Evolutionary conservation across 2,888 invertebrate genomes (phyloP).

Genomic region (Euplagia quadripunctaria): DNA sequence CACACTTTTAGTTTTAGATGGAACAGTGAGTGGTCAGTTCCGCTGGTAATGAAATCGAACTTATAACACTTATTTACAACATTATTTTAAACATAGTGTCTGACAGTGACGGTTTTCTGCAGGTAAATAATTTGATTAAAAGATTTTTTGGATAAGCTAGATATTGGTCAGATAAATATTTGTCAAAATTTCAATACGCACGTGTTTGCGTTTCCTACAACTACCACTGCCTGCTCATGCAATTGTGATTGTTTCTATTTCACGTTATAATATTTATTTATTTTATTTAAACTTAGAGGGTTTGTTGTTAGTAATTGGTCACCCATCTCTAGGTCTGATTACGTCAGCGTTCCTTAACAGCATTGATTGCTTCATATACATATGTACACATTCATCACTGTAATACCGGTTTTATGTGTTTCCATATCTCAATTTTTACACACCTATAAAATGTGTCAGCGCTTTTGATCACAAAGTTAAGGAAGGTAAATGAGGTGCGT

Average conservation of each 20-base stretch:
- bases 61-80: no score
- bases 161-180: no score
- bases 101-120: no score
- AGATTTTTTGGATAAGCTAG: no score
- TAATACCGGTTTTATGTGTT: not conserved
- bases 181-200: no score
- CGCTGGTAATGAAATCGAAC: no score
- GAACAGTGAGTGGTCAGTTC: no score
- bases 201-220: no score
- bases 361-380: not conserved
- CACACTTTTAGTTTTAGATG: no score
- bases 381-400: not conserved
- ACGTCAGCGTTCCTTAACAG: no score
- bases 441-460: constrained; percentile 7
- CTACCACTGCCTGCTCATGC: not conserved
- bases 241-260: not conserved
- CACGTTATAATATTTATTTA: not conserved
- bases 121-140: no score
- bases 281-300: not conserved
- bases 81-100: no score
- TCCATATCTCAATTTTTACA: not conserved
- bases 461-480: constrained; percentile 8
- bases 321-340: not conserved
- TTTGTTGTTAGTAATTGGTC: not conserved
- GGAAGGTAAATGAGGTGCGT: constrained; percentile 8